Base-by-base conservation (phyloP, 2,888 invertebrate genomes). In the Plemyria rubiginata region DNA sequence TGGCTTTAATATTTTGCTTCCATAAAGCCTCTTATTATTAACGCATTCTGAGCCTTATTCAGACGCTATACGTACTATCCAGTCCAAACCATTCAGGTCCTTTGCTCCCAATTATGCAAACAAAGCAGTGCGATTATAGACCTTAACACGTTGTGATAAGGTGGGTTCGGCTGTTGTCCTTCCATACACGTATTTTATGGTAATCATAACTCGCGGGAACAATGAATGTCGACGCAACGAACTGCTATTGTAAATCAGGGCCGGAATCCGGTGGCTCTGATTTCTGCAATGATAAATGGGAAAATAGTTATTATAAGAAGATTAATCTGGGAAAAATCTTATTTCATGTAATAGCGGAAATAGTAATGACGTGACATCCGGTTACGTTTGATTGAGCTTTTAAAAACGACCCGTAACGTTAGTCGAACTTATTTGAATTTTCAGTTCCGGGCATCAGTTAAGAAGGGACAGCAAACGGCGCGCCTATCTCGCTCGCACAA, bases 161-260 rank as follows among this genome's bases (percentile, higher is more conserved):
- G 60, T n/a, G 4, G 38, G 7, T 60, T 50, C 9, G 1, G 22
- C 45, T 54, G 28, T 55, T 52, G 53, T 54, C 45, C n/a, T 55
- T 51, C 13, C 49, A 55, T 29, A 51, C 45, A 40, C 50, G 49
- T 65, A 65, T 60, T 65, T 60, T 65, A 65, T 57, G 60, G 57
- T 60, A 65, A 60, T 65, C 60, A 60, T 67, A 71, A 67, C 58
- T 67, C 61, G 40, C 36, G 58, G 60, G 67, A 66, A 75, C 73
- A 73, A 75, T 73, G 70, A 65, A 66, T 49, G 67, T 68, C 69
- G 66, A 62, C 66, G 65, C 70, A 67, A 68, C 64, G 68, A 53
- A 66, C 56, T 53, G 58, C 64, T 65, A 65, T 67, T 70, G 70
- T 73, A 66, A 67, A 73, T 72, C 72, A 70, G 67, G 43, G 32